These are phyloP conservation scores for Chymomyza amoena DNA, from an alignment of 2,888 invertebrate species.

Conservation along the genomic window DNA sequence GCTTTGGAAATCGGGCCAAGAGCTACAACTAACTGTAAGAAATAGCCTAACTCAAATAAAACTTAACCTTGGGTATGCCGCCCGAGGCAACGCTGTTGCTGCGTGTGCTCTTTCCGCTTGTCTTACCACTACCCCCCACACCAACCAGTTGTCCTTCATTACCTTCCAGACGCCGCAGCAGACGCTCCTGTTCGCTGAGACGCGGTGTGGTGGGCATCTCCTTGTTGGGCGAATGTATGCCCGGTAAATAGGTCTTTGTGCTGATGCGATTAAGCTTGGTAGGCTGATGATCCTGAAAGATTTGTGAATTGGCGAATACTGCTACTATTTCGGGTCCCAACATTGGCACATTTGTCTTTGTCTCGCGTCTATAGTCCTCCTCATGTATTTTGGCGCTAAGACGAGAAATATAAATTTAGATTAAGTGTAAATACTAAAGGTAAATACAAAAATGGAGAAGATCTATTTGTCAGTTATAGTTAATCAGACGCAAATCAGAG, in stretches of 20 bases:
- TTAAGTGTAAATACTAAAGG: slow-evolving; percentile 24
- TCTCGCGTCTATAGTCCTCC: slow-evolving; percentile 78
- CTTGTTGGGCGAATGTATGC: slow-evolving; percentile 74
- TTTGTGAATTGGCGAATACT: slow-evolving; percentile 79
- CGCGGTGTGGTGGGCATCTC: slow-evolving; percentile 73
- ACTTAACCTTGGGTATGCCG: slow-evolving; percentile 74
- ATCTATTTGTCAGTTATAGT: not conserved
- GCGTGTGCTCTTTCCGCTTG: slow-evolving; percentile 66
- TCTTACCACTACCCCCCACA: slow-evolving; percentile 47
- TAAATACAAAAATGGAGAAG: slow-evolving; percentile 10
- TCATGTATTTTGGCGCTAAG: slow-evolving; percentile 77
- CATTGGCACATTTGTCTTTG: slow-evolving; percentile 78
- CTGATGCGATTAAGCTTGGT: slow-evolving; percentile 76
- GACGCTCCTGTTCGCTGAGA: slow-evolving; percentile 76
- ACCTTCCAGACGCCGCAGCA: slow-evolving; percentile 79
- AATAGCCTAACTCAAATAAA: slow-evolving; percentile 63
- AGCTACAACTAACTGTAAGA: not conserved
- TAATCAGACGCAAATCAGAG: slow-evolving; percentile 10
- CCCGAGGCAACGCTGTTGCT: slow-evolving; percentile 62
- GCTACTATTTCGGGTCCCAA: slow-evolving; percentile 79
- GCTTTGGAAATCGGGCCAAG: slow-evolving; percentile 19
- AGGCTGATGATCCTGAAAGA: slow-evolving; percentile 79
- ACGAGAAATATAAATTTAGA: slow-evolving; percentile 1
- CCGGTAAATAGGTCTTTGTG: slow-evolving; percentile 74
- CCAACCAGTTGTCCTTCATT: slow-evolving; percentile 59